These are phyloP conservation scores for Junco hyemalis DNA, from an alignment of 2,113 vertebrate species.

Conservation along the genomic window DNA sequence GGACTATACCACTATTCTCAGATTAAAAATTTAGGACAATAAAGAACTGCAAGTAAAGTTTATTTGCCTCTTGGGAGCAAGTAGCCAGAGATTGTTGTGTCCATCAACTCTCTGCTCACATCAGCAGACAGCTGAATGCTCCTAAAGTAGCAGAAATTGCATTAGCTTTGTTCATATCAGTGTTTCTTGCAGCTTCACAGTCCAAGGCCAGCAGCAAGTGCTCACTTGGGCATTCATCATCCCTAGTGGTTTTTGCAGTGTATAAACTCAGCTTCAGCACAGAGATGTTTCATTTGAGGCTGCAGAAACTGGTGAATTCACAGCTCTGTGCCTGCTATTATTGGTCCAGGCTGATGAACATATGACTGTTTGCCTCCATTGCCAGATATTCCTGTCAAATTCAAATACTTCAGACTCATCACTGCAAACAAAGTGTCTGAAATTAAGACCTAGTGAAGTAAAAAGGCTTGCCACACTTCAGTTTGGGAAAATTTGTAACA, in stretches of 20 bases:
- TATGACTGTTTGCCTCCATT: not conserved
- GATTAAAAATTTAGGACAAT: constrained; percentile 65
- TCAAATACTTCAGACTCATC: not conserved
- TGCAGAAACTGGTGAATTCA: constrained; percentile 13
- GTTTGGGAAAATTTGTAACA: not conserved
- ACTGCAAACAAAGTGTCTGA: not conserved
- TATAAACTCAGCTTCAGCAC: constrained; percentile 39
- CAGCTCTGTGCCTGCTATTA: not conserved
- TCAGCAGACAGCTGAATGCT: constrained; percentile 29
- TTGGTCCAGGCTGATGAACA: constrained; percentile 1
- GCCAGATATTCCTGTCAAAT: not conserved
- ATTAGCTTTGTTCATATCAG: constrained; percentile 42
- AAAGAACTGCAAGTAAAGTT: constrained; percentile 64
- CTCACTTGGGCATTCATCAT: constrained; percentile 62
- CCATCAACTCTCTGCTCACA: constrained; percentile 59
- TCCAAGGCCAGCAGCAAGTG: constrained; percentile 43
- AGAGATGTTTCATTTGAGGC: constrained; percentile 38
- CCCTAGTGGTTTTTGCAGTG: constrained; percentile 22
- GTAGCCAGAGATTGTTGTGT: constrained; percentile 63
- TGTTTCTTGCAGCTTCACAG: constrained; percentile 56
- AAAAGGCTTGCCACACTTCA: not conserved
- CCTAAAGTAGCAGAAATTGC: constrained; percentile 55
- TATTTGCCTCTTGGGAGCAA: constrained; percentile 45
- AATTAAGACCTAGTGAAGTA: not conserved
- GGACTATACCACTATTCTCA: not conserved